Evolutionary conservation across 2,113 vertebrate genomes (phyloP).

Genomic region (Spea bombifrons): DNA sequence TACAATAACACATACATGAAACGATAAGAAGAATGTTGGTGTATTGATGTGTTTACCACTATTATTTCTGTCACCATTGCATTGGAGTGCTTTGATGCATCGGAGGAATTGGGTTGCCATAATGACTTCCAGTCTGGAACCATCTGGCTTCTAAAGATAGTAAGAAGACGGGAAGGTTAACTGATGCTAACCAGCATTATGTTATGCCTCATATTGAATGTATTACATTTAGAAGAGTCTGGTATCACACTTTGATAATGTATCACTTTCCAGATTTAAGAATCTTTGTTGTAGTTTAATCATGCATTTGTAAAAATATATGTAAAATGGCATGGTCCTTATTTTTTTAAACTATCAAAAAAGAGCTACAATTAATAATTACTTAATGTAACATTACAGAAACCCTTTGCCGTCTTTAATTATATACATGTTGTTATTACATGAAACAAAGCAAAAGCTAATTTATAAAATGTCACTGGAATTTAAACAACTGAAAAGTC

Average conservation of each 20-base stretch:
- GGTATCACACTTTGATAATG: background rate
- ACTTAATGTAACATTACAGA: no score
- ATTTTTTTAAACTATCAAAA: no score
- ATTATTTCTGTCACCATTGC: constrained; percentile 15
- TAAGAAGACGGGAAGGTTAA: background rate
- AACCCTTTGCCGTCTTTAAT: no score
- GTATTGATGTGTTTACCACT: constrained; percentile 13
- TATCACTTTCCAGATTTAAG: constrained; percentile 3
- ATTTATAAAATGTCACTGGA: no score
- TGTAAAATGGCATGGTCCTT: no score
- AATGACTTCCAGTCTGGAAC: constrained; percentile 16
- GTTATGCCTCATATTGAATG: constrained; percentile 27
- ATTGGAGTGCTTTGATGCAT: constrained; percentile 28
- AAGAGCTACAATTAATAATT: no score
- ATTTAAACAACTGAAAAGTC: no score
- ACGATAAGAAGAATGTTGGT: background rate
- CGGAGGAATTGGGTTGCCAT: constrained; percentile 9
- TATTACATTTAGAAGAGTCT: constrained; percentile 12
- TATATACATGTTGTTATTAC: no score
- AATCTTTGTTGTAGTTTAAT: background rate
- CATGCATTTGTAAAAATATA: background rate
- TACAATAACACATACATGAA: constrained; percentile 9
- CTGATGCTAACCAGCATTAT: constrained; percentile 21
- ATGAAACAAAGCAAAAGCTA: no score
- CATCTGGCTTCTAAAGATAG: constrained; percentile 39